Evolutionary conservation across 2,888 invertebrate species (phyloP), one percentile per base, ranked within the genome.

Genomic region (Drosophila eohydei): DNA sequence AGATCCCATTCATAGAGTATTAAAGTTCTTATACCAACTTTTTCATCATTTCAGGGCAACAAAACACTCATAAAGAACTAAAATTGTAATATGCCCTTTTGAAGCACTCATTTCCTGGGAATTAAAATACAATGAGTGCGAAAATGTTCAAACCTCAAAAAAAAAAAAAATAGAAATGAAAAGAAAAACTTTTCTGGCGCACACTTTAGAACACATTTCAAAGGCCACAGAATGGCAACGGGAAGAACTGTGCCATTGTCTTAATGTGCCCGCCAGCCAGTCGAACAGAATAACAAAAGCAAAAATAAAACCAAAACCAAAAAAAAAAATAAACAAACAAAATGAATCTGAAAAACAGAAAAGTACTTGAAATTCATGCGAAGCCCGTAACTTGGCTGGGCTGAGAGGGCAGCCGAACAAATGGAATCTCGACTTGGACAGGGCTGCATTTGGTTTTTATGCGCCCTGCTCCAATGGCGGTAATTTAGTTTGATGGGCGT

Each of bases 401-500:
- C n/a, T 28, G 21, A 21, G 11, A 38, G 36, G 32, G 43, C 16
- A 28, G 34, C 12, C 1, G 44, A 40, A 51, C 32, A 59, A 62
- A 59, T 62, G 62, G 55, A 74, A 74, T 77, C 70, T 61, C 67
- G 63, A 66, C 61, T 78, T 64, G 71, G 64, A 66, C 51, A 59
- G 55, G 69, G 60, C 65, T 78, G 79, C 79, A 78, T 78, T 78
- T 74, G 62, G 61, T 78, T 78, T 78, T 78, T 74, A 78, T 78
- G 64, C 62, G 62, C 52, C 51, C 46, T 46, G 61, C 51, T 62
- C n/a, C 34, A 46, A n/a, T 66, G 63, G 54, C 73, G 55, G 89
- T 86, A 84, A 89, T 89, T 89, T 86, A 87, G 87, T 84, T 89
- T 81, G 80, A 84, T 87, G 85, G 85, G 85, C 85, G 85, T 86